These are phyloP conservation scores for Falco biarmicus DNA, from an alignment of 2,797 vertebrate genomes.

Conservation along the genomic window DNA sequence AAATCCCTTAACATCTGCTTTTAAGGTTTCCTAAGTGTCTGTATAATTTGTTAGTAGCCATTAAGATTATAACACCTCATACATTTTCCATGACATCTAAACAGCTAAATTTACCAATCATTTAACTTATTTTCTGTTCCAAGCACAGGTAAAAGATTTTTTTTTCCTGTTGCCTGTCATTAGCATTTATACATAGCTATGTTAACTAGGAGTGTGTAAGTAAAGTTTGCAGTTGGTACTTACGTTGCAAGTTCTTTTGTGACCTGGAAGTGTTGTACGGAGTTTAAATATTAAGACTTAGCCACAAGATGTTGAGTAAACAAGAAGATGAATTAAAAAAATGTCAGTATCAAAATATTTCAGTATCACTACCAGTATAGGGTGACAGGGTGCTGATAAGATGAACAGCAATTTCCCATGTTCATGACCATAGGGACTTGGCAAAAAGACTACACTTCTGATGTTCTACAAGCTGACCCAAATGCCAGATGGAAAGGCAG, in stretches of 20 bases:
- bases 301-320: not conserved
- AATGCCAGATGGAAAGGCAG: conserved; percentile 36
- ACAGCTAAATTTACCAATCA: conserved; percentile 42
- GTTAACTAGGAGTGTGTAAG: not conserved
- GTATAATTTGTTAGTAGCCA: not conserved
- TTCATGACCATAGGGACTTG: not conserved
- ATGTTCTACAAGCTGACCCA: not conserved
- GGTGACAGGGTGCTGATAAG: not conserved
- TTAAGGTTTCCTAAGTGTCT: not conserved
- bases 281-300: not conserved
- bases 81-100: conserved; percentile 18
- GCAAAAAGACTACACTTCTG: not conserved
- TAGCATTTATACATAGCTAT: not conserved
- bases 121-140: conserved; percentile 40
- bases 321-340: not conserved
- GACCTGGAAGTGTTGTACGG: not conserved
- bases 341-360: not conserved
- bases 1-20: not conserved
- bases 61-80: conserved; percentile 3
- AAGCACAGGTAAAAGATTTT: not conserved
- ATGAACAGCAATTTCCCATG: not conserved
- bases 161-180: not conserved
- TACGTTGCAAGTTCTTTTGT: not conserved
- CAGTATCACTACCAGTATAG: not conserved
- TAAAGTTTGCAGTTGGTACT: not conserved